Evolutionary conservation across 1,140 invertebrate genomes (phyloP).

Genomic region (Dolichoris vasculosae): DNA sequence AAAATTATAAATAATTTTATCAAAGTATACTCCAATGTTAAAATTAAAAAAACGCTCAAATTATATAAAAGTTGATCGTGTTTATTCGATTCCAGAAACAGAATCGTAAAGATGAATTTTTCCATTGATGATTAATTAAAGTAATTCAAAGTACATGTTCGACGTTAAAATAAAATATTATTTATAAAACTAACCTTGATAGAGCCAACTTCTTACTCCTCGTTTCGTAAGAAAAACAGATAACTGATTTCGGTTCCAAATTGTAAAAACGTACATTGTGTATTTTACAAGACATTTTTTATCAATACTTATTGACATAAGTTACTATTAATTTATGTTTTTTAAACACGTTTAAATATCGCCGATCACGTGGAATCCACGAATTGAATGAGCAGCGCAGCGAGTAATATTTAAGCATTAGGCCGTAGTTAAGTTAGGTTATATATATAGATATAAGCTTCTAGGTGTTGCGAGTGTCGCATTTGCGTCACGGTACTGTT

Average conservation of each 20-base stretch:
- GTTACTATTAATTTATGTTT: conserved; percentile 37
- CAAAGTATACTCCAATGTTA: no score
- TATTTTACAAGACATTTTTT: conserved; percentile 70
- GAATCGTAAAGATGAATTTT: not conserved
- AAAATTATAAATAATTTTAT: no score
- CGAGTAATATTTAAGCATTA: no score
- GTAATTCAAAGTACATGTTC: not conserved
- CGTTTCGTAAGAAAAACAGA: conserved; percentile 81
- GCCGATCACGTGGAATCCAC: no score
- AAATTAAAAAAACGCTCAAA: no score
- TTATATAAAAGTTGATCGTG: no score
- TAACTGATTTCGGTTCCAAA: conserved; percentile 82
- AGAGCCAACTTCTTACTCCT: conserved; percentile 80
- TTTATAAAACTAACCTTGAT: conserved; percentile 79
- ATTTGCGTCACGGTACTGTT: no score
- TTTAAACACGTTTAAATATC: no score
- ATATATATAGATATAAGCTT: not conserved
- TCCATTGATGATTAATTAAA: not conserved
- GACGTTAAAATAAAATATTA: conserved; percentile 24
- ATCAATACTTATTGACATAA: not conserved
- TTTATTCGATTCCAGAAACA: no score
- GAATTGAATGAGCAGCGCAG: not conserved
- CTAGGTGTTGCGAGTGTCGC: no score
- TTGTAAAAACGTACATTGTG: conserved; percentile 88
- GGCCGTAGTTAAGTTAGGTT: not conserved